These are phyloP conservation scores for Platycnemis pennipes DNA, from an alignment of 2,888 invertebrate species.

Conservation along the genomic window DNA sequence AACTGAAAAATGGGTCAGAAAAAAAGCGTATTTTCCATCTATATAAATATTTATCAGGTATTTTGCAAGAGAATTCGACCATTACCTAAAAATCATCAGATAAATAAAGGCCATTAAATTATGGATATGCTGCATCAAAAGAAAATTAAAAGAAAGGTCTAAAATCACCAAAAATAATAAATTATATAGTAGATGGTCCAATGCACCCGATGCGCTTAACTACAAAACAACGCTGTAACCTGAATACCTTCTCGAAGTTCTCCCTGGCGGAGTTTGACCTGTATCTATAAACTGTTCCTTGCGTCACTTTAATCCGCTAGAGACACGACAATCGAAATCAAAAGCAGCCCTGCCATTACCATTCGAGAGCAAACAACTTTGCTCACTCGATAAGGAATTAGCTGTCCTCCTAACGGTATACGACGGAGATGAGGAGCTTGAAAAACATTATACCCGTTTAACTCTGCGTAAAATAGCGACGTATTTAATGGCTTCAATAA, in stretches of 20 bases:
- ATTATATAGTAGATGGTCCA: neutral
- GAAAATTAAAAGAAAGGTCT: neutral
- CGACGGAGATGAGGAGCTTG: neutral
- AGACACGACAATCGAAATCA: neutral
- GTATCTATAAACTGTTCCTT: slow-evolving; percentile 24
- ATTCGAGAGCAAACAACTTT: neutral
- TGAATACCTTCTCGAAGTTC: neutral
- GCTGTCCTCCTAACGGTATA: neutral
- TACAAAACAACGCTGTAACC: neutral
- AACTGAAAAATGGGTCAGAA: too few species aligned
- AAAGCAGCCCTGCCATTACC: neutral
- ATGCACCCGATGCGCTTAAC: neutral
- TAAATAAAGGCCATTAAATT: too few species aligned
- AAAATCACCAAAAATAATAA: neutral
- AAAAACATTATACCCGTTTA: neutral
- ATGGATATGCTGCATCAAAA: neutral
- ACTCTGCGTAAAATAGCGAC: neutral
- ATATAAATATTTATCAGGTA: too few species aligned
- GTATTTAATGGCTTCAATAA: too few species aligned
- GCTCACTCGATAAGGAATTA: neutral
- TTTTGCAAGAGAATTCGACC: too few species aligned
- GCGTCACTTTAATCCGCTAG: slow-evolving; percentile 29
- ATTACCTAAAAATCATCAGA: too few species aligned
- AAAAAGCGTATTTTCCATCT: too few species aligned
- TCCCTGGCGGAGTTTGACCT: slow-evolving; percentile 7